phyloP scores from a whole-genome alignment of 92 coral and sea anemone genomes.

The Pocillopora meandrina region DNA sequence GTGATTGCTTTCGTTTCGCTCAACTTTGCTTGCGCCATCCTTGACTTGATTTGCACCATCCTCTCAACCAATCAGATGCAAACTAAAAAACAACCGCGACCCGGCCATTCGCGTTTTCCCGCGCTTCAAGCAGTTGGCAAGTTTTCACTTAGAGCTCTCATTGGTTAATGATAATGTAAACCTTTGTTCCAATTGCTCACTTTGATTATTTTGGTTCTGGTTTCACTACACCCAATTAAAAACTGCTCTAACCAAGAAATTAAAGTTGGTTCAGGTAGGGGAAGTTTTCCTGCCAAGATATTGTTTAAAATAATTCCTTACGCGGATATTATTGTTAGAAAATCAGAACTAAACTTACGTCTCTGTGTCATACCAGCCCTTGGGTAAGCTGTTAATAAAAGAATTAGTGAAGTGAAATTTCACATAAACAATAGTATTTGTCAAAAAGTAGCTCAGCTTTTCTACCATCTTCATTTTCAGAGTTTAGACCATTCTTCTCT shows the following conservation, averaged over 20 bases:
- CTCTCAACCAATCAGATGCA: too few relatives aligned
- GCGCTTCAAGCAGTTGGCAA: too few relatives aligned
- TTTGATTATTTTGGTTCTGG: too few relatives aligned
- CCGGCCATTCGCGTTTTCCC: too few relatives aligned
- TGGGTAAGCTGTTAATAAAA: conserved; percentile 77
- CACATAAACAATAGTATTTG: neutral
- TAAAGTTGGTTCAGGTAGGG: neutral
- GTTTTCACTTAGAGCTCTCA: too few relatives aligned
- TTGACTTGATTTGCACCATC: too few relatives aligned
- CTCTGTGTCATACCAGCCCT: conserved; percentile 79
- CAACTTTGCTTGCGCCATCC: too few relatives aligned
- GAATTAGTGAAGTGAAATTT: conserved; percentile 47
- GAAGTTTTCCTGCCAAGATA: neutral
- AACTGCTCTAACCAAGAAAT: neutral
- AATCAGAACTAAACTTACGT: conserved; percentile 64
- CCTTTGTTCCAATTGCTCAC: too few relatives aligned
- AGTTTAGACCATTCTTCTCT: neutral
- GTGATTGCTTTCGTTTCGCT: too few relatives aligned
- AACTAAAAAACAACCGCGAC: too few relatives aligned
- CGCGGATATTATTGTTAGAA: neutral
- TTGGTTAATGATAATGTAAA: too few relatives aligned
- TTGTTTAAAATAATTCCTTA: neutral
- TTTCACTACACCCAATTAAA: too few relatives aligned
- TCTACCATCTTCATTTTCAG: neutral
- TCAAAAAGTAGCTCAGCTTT: neutral